These are phyloP conservation scores for Xanthostigma xanthostigma DNA, from an alignment of 2,888 invertebrate species.

Conservation along the genomic window DNA sequence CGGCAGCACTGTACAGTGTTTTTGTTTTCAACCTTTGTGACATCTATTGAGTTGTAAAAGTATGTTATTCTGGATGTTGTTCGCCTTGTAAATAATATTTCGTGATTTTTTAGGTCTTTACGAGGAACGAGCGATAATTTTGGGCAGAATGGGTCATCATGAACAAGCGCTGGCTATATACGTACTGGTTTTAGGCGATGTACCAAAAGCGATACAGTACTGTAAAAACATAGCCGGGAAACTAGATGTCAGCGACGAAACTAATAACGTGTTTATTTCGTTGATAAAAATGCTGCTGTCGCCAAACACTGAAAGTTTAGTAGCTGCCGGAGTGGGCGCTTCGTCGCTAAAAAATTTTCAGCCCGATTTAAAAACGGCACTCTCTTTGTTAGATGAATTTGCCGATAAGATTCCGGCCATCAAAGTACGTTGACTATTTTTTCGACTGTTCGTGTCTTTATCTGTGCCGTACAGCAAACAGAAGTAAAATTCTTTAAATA, in stretches of 20 bases:
- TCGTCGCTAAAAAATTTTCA: conserved; percentile 28
- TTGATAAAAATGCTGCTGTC: conserved; percentile 26
- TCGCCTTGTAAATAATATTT: too few relatives aligned
- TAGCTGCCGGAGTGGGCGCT: conserved; percentile 18
- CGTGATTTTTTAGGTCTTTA: conserved; percentile 39
- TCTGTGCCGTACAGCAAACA: too few relatives aligned
- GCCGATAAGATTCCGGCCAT: conserved; percentile 73
- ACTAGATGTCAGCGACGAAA: conserved; percentile 11
- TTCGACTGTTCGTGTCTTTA: too few relatives aligned
- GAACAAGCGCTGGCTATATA: conserved; percentile 89
- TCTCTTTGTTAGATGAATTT: conserved; percentile 68
- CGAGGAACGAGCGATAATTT: conserved; percentile 87
- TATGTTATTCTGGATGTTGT: background rate
- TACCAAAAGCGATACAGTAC: conserved; percentile 69
- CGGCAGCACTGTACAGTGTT: too few relatives aligned
- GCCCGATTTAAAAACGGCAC: conserved; percentile 65
- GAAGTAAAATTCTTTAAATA: too few relatives aligned
- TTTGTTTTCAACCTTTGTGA: too few relatives aligned
- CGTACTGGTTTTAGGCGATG: conserved; percentile 73
- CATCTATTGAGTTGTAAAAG: too few relatives aligned
- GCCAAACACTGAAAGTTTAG: conserved; percentile 21
- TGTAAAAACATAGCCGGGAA: conserved; percentile 49
- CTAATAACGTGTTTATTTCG: conserved; percentile 21
- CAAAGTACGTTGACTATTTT: conserved; percentile 34
- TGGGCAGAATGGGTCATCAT: conserved; percentile 81